Base-by-base conservation (phyloP, 1,140 invertebrate species). In the Oryctes rhinoceros region DNA sequence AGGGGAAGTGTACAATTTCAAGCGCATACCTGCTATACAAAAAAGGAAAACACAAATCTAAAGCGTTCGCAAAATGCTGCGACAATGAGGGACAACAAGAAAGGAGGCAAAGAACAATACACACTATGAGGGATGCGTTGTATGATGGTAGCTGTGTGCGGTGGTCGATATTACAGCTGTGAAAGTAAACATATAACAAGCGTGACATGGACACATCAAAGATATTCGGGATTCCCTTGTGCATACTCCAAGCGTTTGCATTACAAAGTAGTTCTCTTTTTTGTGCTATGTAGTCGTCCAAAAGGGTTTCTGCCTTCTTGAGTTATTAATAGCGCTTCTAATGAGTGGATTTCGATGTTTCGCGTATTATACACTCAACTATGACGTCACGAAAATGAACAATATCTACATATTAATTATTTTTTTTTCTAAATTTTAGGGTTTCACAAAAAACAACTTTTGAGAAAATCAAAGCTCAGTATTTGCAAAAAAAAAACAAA, bases 291-390 rank as follows among this genome's bases (percentile, higher is more conserved):
- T 35, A 67, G 65, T 24, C 65, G 65, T 30, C 20, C 65, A 24
- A 67, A 67, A 67, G 65, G 20, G 65, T 67, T 67, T 67, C 65
- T 67, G 65, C 65, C 18, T 44, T 53, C 49, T 53, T 53, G 49
- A 53, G 49, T 53, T 53, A 53, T 53, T 53, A 53, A 53, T 53
- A 53, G 49, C 11, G 49, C 49, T 53, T 53, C 13, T 53, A 53
- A 1, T 53, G 49, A 53, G 49, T 53, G 49, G 49, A 53, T 53
- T 53, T 53, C 49, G 13, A 53, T 13, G 49, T 53, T 9, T 53
- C 13, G n/a, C 13, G 49, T 18, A 53, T 53, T 13, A 53, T 53
- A 53, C 11, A 13, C 49, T 15, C 13, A 53, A 18, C 24, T 44
- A 44, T 18, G 49, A n/a, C 11, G n/a, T 53, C n/a, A 53, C 49